Base-by-base conservation (phyloP, 2,113 vertebrate genomes). In the Clinocottus analis region DNA sequence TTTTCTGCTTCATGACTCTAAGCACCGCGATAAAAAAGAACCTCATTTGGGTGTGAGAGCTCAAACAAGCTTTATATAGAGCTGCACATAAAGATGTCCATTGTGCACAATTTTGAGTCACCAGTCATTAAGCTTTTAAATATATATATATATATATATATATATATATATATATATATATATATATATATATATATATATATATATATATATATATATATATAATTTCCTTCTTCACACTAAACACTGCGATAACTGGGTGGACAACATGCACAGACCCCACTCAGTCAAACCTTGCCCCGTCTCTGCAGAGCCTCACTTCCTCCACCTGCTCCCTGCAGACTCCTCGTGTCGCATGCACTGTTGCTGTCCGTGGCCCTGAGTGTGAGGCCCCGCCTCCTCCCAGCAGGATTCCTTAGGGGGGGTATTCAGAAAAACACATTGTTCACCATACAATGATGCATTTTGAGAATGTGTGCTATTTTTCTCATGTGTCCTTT, bases 1-100 rank as follows among this genome's bases (percentile, higher is more conserved):
- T 79, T 81, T 87, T 84, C 76, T 73, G 77, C 49, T 77, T 76
- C 81, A 64, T 80, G 80, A 83, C 72, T 85, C 35, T 47, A 25
- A 67, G 69, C 49, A 70, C 56, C 16, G 21, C 65, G 21, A 74
- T 58, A 68, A 67, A 33, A 55, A 72, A 55, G 45, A 59, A 47
- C 4, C 70, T 72, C 47, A 64, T 88, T 62, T 83, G 62, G 72
- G 78, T 67, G 47, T 77, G 70, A 73, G 63, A 70, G 75, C 80
- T 80, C 53, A 75, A 64, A 67, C 37, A 58, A 82, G 67, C 41
- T 84, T 74, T 53, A 35, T 65, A 51, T 67, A 53, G 79, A 85
- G 72, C 68, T 41, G 61, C 69, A 72, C 58, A 80, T 79, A 79
- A 75, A 55, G 67, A 21, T 5, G 23, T 59, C 55, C 67, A 45